These are phyloP conservation scores for Girardinus metallicus DNA, from an alignment of 2,797 vertebrate species.

Conservation along the genomic window DNA sequence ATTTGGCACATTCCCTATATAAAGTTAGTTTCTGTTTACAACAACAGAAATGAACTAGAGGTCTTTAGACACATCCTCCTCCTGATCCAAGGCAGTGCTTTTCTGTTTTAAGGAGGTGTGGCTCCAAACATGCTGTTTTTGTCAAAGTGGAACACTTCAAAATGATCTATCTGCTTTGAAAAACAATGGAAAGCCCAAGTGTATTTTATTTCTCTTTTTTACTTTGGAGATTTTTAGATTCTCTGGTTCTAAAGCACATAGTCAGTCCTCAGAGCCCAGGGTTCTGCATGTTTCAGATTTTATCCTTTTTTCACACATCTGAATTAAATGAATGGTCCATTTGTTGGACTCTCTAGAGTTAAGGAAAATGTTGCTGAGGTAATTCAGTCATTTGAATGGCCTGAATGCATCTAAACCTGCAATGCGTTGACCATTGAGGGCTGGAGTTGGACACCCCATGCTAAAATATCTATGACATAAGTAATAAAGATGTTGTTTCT, in stretches of 20 bases:
- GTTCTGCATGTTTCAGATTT: neutral
- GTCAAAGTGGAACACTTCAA: neutral
- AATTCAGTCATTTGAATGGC: neutral
- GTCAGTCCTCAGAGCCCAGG: neutral
- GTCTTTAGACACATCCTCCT: neutral
- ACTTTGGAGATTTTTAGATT: neutral
- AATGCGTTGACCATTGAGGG: neutral
- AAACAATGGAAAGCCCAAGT: neutral
- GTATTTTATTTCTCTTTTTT: neutral
- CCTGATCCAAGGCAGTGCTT: neutral
- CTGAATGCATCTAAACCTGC: neutral
- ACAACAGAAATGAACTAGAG: neutral
- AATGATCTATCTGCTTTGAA: neutral
- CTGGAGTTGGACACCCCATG: neutral
- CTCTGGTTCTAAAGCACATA: neutral
- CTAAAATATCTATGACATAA: neutral
- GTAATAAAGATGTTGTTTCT: conserved; percentile 8
- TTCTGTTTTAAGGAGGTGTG: neutral
- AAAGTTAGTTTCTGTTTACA: neutral
- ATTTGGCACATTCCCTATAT: neutral
- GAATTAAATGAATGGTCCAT: neutral
- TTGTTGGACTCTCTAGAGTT: neutral
- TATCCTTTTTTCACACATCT: neutral
- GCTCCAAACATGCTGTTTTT: neutral
- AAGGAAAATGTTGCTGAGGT: neutral